Evolutionary conservation across 53 echinoderm and acorn worm genomes (phyloP), one percentile per base, ranked within the genome.

Genomic region (Apostichopus leukothele): DNA sequence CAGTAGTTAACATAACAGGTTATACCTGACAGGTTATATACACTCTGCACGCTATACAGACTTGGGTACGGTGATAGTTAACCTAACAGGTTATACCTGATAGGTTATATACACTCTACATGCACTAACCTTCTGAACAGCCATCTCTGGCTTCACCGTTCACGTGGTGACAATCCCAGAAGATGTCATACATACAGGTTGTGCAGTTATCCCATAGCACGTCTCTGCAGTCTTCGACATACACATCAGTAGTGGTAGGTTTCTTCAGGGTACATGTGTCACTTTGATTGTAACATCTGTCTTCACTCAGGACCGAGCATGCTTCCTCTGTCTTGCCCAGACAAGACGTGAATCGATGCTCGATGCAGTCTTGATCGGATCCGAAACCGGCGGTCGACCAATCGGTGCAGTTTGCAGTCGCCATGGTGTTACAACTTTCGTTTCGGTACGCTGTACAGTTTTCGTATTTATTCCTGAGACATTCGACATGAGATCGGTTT

Each of bases 181-280:
- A 83, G 16, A 51, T 18, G 21, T 86, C 86, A 53, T 89, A 88
- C 83, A 92, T 19, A 51, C 92, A 92, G 19, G 54, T 59, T 19
- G 88, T 71, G 50, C 90, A 92, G 84, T 92, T 90, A n/a, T 52
- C 39, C 77, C 79, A 55, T 76, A 53, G 22, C 4, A 60, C 53
- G 6, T 76, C 77, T 21, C 67, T 54, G 75, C 93, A 93, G 6
- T 91, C 87, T 68, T 60, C 87, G 5, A 84, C 19, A 12, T 86
- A 87, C 7, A 88, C 88, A 84, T 91, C 68, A 60, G 86, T 75
- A 5, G 75, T 14, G 9, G 63, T 61, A 10, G 25, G 60, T 71
- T 61, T 50, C 10, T 89, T 60, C 21, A 50, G 1, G 22, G 26
- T 50, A 74, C 89, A 89, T 51, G 19, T 54, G 10, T 59, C 81